Percentiles rank a stretch among this genome's conserved stretches.
Conservation (phyloP, 1,140 invertebrate genomes). For the Mactra quadrangularis region DNA sequence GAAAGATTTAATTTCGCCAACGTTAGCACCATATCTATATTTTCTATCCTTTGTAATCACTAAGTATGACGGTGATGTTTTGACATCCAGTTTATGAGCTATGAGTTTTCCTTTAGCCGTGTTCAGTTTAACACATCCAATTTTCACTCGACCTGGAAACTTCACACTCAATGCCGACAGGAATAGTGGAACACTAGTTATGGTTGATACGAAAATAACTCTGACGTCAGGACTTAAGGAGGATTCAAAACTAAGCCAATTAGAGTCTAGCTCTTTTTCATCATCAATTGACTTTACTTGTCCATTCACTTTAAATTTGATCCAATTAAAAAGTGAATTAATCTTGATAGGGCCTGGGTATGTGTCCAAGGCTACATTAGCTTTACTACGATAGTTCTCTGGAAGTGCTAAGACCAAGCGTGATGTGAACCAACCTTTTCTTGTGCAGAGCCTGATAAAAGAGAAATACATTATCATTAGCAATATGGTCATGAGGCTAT, state of each 20-base stretch:
- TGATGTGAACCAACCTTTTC: constrained; percentile 84
- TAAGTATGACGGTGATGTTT: constrained; percentile 79
- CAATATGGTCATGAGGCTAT: no score
- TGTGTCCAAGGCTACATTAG: constrained; percentile 84
- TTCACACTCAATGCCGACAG: constrained; percentile 85
- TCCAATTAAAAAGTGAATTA: constrained; percentile 83
- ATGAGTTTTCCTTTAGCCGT: constrained; percentile 67
- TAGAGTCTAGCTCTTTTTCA: constrained; percentile 72
- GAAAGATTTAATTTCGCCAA: constrained; percentile 84
- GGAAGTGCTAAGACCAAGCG: constrained; percentile 85
- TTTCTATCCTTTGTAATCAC: constrained; percentile 84
- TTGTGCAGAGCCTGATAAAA: constrained; percentile 83
- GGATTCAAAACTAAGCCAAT: constrained; percentile 76
- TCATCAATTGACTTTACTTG: constrained; percentile 81
- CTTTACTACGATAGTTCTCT: constrained; percentile 84
- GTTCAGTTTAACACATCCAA: constrained; percentile 83
- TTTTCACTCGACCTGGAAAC: constrained; percentile 85
- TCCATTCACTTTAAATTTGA: constrained; percentile 83
- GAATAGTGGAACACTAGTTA: constrained; percentile 84
- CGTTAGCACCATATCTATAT: constrained; percentile 82
- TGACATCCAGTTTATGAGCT: constrained; percentile 56
- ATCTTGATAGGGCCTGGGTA: constrained; percentile 80
- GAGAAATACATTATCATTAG: neutral
- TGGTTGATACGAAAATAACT: constrained; percentile 83
- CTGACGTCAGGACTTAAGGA: constrained; percentile 79